Base-by-base conservation (phyloP, 2,888 invertebrate species). In the Macrophya annulata region DNA sequence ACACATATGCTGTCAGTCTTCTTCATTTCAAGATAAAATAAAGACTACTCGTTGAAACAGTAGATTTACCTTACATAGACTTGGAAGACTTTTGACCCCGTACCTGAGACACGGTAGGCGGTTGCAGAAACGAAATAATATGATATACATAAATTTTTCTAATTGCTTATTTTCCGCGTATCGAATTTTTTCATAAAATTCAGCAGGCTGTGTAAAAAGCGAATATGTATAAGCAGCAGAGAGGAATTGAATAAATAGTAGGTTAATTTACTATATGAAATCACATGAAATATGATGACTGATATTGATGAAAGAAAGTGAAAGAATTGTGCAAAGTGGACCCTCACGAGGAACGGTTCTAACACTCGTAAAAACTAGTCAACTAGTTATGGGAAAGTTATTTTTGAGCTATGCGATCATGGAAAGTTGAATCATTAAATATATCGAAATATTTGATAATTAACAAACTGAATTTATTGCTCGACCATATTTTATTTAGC, bases 381-480 rank as follows among this genome's bases (percentile, higher is more conserved):
- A 17, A 25, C 72, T 45, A 10, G 25, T 43, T 31, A 72, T n/a
- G 71, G 17, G 37, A 17, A 71, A 37, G 71, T 43, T n/a, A 72
- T 21, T 40, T 72, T 72, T 72, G 72, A 72, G n/a, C 17, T 72
- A 45, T 45, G n/a, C n/a, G 59, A 59, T 17, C n/a, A 40, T 81
- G 79, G 62, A 81, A 81, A 79, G 77, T 79, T 79, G 59, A 10
- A 79, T 31, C 77, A 55, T 55, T 55, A 79, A 79, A 55, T 59
- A 55, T 59, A 55, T 55, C 37, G 12, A 48, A 17, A 37, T 21
- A 43, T 62, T 21, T 43, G 59, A 9, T 8, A 31, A 51, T 76
- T 45, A 45, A 48, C 15, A 0, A 17, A 55, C n/a, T 6, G 45
- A 25, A 76, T 76, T 48, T 45, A 77, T 77, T 17, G n/a, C 51